Base-by-base conservation (phyloP, 2,888 invertebrate genomes). In the Phengaris arion region DNA sequence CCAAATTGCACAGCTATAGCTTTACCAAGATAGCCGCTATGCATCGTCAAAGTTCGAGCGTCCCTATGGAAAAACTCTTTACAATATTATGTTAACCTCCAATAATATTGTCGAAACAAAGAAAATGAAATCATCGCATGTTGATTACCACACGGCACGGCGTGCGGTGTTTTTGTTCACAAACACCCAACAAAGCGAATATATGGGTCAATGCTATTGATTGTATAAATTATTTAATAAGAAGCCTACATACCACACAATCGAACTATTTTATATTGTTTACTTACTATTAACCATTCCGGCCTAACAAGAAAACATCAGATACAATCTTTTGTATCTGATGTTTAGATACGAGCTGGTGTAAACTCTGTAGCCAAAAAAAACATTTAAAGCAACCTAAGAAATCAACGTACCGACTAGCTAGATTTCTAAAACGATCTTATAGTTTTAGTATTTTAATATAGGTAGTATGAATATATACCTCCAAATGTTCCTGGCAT, bases 221-320 rank as follows among this genome's bases (percentile, higher is more conserved):
- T 70, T 70, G 70, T 70, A 70, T 70, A 22, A 51, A 70, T 52
- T 52, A n/a, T 70, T 70, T 52, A 70, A 70, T 70, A 52, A 35
- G 70, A 52, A 22, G 48, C 45, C 69, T 69, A 69, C 69, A 69
- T 15, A 15, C 22, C 22, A 10, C 10, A 59, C 59, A 22, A 59
- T 9, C 22, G 22, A 59, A 59, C 22, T 57, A 59, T 59, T 59
- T 22, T 59, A 59, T 59, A 35, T 59, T 59, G 59, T 64, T 64
- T 64, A 64, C 35, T 64, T 35, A 35, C 64, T 45, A 64, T 0
- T 45, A 64, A 6, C 12, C 64, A 35, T 35, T 35, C 12, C 22
- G 10, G 6, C 35, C 10, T 22, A 15, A 22, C 59, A 12, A 64
- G 35, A 64, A 15, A 52, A 12, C 12, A 59, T 15, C n/a, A 59